A percentile compares a stretch with the other conserved stretches of the same genome.
Evolutionary conservation across 2,888 invertebrate genomes (phyloP).

Genomic region (Hermaeophaga mercurialis): DNA sequence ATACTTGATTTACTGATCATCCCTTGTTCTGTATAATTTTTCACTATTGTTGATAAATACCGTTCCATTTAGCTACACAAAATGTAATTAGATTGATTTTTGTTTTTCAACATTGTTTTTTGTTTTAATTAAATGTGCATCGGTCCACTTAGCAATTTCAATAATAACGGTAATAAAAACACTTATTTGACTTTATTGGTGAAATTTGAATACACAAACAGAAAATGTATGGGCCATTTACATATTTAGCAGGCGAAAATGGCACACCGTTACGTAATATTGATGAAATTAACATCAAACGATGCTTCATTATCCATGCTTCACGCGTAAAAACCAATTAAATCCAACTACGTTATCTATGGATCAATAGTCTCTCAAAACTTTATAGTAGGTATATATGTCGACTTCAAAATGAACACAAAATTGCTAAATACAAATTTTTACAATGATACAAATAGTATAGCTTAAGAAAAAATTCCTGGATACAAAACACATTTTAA

Average conservation of each 20-base stretch:
- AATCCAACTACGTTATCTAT: background rate
- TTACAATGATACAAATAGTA: too few relatives aligned
- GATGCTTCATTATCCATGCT: constrained; percentile 2
- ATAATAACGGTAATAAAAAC: constrained; percentile 6
- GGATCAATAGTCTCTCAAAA: background rate
- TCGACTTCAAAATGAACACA: background rate
- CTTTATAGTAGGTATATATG: background rate
- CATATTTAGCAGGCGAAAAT: background rate
- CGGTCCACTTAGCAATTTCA: background rate
- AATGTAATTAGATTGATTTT: background rate
- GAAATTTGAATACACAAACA: background rate
- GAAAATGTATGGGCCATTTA: constrained; percentile 2
- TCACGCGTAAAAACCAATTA: background rate
- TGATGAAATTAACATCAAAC: constrained; percentile 9
- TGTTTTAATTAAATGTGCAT: constrained; percentile 1
- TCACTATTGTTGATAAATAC: too few relatives aligned
- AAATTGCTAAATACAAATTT: too few relatives aligned
- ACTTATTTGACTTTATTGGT: background rate
- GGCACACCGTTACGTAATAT: constrained; percentile 9
- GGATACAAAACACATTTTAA: too few relatives aligned
- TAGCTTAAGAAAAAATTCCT: too few relatives aligned
- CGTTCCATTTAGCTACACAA: too few relatives aligned
- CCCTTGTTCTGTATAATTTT: too few relatives aligned
- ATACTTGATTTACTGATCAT: too few relatives aligned
- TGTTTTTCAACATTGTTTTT: background rate